Conservation (phyloP, 35 echinoderm and acorn worm species). For the Patiria miniata region DNA sequence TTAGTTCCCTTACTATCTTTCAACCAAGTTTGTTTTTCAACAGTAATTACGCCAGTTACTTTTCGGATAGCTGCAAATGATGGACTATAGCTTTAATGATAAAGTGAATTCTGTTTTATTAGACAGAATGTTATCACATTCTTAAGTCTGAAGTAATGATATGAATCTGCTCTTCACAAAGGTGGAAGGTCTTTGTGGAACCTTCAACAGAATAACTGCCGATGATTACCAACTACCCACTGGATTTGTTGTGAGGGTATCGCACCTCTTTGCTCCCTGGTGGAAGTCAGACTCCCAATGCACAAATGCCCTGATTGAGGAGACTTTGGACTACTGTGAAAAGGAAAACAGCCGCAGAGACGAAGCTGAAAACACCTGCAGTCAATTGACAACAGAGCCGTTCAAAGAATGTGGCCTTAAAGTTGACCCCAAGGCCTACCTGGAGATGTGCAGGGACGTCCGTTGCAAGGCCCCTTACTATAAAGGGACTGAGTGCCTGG, state of each 20-base stretch:
- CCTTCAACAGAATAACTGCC: slow-evolving; percentile 12
- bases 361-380: neutral
- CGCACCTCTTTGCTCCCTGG: neutral
- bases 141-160: no score
- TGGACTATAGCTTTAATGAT: no score
- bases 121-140: no score
- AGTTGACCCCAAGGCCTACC: neutral
- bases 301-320: neutral
- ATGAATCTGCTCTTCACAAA: neutral
- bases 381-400: neutral
- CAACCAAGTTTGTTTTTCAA: no score
- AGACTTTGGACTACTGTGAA: neutral
- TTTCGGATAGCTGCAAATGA: no score
- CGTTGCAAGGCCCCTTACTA: neutral
- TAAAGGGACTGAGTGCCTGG: slow-evolving; percentile 9
- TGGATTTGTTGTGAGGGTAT: neutral
- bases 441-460: slow-evolving; percentile 22
- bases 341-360: neutral
- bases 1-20: no score
- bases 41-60: no score
- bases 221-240: slow-evolving; percentile 28
- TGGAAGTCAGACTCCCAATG: neutral
- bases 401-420: slow-evolving; percentile 6
- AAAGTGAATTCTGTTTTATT: no score
- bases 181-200: slow-evolving; percentile 45